Evolutionary conservation across 2,888 invertebrate species (phyloP).

Genomic region (Epinotia brunnichana): DNA sequence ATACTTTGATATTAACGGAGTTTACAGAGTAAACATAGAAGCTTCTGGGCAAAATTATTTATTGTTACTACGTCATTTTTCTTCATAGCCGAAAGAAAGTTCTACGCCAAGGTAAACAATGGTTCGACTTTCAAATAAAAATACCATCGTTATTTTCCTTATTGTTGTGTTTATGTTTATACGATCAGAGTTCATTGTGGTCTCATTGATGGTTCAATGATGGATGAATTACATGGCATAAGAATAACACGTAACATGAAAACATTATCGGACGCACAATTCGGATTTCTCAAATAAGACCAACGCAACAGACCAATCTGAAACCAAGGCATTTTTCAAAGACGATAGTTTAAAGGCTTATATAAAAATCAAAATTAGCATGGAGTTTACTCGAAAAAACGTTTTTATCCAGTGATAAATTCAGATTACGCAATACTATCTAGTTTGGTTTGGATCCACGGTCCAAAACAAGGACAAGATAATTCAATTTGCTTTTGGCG

Average conservation of each 20-base stretch:
- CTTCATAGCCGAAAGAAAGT: slow-evolving; percentile 24
- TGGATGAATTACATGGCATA: neutral
- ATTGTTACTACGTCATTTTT: slow-evolving; percentile 29
- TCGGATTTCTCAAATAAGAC: too few relatives aligned
- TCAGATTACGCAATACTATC: neutral
- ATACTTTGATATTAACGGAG: slow-evolving; percentile 25
- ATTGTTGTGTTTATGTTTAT: neutral
- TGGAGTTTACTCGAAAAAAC: too few relatives aligned
- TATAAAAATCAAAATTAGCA: too few relatives aligned
- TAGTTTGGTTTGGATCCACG: neutral
- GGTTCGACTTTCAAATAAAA: slow-evolving; percentile 19
- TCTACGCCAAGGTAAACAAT: slow-evolving; percentile 32
- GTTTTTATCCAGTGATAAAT: neutral
- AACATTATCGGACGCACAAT: neutral
- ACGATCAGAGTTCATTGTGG: neutral
- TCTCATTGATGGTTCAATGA: neutral
- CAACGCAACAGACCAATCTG: too few relatives aligned
- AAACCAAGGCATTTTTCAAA: too few relatives aligned
- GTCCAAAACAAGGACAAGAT: slow-evolving; percentile 18
- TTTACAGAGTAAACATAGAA: slow-evolving; percentile 29
- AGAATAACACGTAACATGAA: neutral
- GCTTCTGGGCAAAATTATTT: slow-evolving; percentile 29
- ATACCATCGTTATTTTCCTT: neutral
- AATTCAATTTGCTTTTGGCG: slow-evolving; percentile 21
- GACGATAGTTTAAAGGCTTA: too few relatives aligned